Base-by-base conservation (phyloP, 2,113 vertebrate species). In the Dipodomys merriami region DNA sequence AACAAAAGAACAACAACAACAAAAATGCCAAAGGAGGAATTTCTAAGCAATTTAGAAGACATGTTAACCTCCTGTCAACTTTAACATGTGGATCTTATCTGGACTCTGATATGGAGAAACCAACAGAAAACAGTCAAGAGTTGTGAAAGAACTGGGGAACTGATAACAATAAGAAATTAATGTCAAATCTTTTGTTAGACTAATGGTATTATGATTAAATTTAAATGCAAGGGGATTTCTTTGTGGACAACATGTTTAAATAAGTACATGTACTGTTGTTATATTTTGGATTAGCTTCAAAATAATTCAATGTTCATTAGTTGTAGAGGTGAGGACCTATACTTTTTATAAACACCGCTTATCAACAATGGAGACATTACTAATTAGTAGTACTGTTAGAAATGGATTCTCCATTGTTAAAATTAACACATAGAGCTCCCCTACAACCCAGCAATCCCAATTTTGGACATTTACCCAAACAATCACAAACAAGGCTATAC, bases 141-240 rank as follows among this genome's bases (percentile, higher is more conserved):
- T 65, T 78, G 25, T 27, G 9, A 81, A 87, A 89, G 27, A 79
- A 23, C 27, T 90, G 57, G n/a, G 2, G 8, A 89, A 87, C 35
- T 83, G 49, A 85, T 71, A 88, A 82, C 68, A 68, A 86, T 91
- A 76, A 91, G 49, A 9, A 83, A n/a, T 53, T 29, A 33, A 60
- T 88, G 22, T 72, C 80, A 49, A 92, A 13, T 62, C 39, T 79
- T 74, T 57, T 23, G 20, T 6, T 73, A 2, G 44, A n/a, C 46
- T 57, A 68, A 35, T 30, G 25, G 35, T 46, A 74, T n/a, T 93
- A 29, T 53, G n/a, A 77, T 78, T 72, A 86, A 46, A 60, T 77
- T 95, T 73, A 71, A 39, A 73, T 25, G 18, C 62, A 76, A 92
- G 44, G 62, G 64, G 22, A 25, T 10, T 35, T 4, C 44, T 64